These are phyloP conservation scores for Acropora yongei DNA, from an alignment of 64 coral and sea anemone species.

Conservation along the genomic window DNA sequence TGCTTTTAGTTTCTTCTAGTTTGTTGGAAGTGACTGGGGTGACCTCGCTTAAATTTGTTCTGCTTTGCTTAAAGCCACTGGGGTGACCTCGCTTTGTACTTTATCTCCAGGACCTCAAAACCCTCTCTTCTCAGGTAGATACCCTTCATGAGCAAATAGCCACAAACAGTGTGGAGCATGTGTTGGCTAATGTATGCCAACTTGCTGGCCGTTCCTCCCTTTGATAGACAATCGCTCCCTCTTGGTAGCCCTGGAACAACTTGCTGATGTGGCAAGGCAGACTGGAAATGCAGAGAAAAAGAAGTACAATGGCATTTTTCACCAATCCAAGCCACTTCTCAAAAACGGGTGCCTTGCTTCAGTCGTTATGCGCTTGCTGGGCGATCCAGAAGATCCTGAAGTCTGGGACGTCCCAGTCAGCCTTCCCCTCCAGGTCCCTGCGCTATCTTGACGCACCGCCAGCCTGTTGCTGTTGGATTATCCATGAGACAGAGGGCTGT, in stretches of 20 bases:
- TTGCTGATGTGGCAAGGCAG: constrained; percentile 10
- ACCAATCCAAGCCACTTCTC: background rate
- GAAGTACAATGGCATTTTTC: constrained; percentile 13
- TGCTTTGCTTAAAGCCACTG: background rate
- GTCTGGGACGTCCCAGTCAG: background rate
- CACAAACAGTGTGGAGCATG: background rate
- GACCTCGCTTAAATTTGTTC: background rate
- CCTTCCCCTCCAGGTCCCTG: background rate
- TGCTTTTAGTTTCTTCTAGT: background rate
- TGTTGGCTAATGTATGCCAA: constrained; percentile 25
- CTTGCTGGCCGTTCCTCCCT: background rate
- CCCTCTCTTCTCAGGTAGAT: constrained; percentile 18
- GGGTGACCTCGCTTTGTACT: background rate
- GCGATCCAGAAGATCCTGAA: constrained; percentile 3
- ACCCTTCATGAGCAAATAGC: constrained; percentile 20
- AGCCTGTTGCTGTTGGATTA: too few species aligned
- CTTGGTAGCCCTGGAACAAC: constrained; percentile 2
- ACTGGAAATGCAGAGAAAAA: background rate
- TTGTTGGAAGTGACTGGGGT: background rate
- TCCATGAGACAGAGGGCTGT: too few species aligned
- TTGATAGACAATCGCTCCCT: background rate
- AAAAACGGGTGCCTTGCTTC: background rate
- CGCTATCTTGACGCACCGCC: background rate
- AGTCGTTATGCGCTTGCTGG: constrained; percentile 15
- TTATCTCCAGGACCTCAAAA: background rate